A percentile compares a stretch with the other conserved stretches of the same genome.
Conservation (phyloP, 2,888 invertebrate genomes). For the Stenchaetothrips biformis region DNA sequence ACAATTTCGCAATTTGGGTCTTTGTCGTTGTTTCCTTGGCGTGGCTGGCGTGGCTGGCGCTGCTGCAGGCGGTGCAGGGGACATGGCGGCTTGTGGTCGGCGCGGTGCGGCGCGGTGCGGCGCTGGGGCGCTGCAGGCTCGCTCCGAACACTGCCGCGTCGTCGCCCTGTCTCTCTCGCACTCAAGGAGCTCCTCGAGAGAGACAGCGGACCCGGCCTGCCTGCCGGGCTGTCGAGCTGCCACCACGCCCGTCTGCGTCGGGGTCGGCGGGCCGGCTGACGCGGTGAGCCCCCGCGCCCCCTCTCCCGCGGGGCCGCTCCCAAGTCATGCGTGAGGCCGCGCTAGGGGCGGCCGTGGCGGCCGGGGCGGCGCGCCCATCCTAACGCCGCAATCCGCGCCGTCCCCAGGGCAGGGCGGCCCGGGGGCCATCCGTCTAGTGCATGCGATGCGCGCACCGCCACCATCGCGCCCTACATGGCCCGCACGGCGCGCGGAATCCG, state of each 20-base stretch:
- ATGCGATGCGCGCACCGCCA: neutral
- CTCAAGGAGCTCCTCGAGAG: no score
- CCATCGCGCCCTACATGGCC: no score
- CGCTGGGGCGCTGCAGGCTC: neutral
- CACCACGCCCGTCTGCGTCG: no score
- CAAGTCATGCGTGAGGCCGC: neutral
- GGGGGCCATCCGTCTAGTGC: neutral
- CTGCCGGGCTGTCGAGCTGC: no score
- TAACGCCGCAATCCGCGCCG: neutral
- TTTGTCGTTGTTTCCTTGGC: conserved; percentile 9
- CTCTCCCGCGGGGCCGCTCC: neutral
- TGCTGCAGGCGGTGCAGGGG: neutral
- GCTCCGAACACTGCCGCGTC: neutral
- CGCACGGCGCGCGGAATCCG: neutral
- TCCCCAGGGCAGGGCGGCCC: neutral
- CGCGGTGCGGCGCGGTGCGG: conserved; percentile 4
- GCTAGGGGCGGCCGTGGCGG: neutral
- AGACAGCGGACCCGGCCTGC: no score
- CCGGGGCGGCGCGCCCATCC: neutral
- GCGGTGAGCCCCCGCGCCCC: no score
- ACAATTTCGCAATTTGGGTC: conserved; percentile 22
- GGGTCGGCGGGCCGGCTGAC: no score
- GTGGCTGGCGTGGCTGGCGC: neutral
- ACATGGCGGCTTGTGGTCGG: no score
- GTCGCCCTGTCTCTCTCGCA: no score